These are phyloP conservation scores for Brachionus plicatilis DNA, from an alignment of 1,140 invertebrate species.

Conservation along the genomic window DNA sequence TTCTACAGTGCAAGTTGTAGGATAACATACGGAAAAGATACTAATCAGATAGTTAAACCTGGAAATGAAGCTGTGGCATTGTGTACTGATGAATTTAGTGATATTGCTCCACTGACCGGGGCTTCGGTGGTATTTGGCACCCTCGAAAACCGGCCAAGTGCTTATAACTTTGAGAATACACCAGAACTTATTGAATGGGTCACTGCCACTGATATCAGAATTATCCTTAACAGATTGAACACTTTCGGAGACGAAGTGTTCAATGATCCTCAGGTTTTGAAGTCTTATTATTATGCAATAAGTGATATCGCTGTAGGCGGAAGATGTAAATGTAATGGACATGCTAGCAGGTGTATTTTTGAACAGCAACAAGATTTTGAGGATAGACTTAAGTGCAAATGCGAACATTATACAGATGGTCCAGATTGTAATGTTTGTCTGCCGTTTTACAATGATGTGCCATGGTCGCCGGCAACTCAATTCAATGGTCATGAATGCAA, in stretches of 20 bases:
- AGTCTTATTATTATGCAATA: conserved; percentile 96
- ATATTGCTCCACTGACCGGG: conserved; percentile 87
- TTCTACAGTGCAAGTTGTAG: conserved; percentile 69
- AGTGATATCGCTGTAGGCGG: conserved; percentile 91
- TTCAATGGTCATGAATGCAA: conserved; percentile 83
- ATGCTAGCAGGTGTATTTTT: conserved; percentile 74
- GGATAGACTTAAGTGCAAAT: conserved; percentile 68
- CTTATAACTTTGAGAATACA: conserved; percentile 81
- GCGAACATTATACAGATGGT: conserved; percentile 80
- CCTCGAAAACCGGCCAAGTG: conserved; percentile 83
- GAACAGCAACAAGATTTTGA: conserved; percentile 40
- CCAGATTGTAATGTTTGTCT: conserved; percentile 83
- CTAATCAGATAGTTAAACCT: conserved; percentile 61
- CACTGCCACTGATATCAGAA: conserved; percentile 84
- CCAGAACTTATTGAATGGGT: conserved; percentile 81
- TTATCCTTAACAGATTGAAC: conserved; percentile 81
- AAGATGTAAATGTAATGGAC: conserved; percentile 93
- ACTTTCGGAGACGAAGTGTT: conserved; percentile 98
- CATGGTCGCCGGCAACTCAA: conserved; percentile 81
- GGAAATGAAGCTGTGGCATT: conserved; percentile 57
- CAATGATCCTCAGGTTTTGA: conserved; percentile 79
- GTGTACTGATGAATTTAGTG: conserved; percentile 91
- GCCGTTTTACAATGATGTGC: conserved; percentile 89
- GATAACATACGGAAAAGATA: conserved; percentile 80
- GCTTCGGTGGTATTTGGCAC: conserved; percentile 93